Percentiles rank a stretch among this genome's conserved stretches.
Evolutionary conservation across 35 echinoderm and acorn worm genomes (phyloP).

Genomic region (Holothuria glaberrima): DNA sequence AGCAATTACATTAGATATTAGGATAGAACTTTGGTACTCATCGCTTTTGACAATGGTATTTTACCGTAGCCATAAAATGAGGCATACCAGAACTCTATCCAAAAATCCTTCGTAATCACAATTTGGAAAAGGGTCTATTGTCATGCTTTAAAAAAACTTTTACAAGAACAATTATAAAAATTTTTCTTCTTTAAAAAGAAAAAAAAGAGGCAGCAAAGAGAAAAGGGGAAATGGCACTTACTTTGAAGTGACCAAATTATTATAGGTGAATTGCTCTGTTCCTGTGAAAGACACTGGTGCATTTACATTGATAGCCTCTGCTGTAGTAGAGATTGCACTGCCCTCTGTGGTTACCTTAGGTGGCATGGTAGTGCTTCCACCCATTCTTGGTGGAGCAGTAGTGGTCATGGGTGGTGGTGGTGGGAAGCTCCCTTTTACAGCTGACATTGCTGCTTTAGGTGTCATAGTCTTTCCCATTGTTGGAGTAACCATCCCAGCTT

Average conservation of each 20-base stretch:
- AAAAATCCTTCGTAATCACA: too few species aligned
- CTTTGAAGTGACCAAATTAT: conserved; percentile 67
- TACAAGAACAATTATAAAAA: too few species aligned
- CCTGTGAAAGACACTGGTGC: conserved; percentile 80
- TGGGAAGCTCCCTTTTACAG: not conserved
- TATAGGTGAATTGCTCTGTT: conserved; percentile 54
- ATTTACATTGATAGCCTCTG: conserved; percentile 37
- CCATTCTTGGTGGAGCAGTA: not conserved
- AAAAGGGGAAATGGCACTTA: conserved; percentile 41
- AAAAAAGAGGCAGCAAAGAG: not conserved
- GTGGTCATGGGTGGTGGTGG: conserved; percentile 47
- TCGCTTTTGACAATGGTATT: too few species aligned
- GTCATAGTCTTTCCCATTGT: not conserved
- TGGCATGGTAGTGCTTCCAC: not conserved
- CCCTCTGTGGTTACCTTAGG: not conserved
- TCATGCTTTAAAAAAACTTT: too few species aligned
- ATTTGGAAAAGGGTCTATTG: too few species aligned
- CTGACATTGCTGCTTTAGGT: not conserved
- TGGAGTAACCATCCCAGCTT: too few species aligned
- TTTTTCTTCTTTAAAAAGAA: too few species aligned
- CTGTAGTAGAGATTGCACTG: not conserved
- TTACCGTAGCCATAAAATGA: too few species aligned
- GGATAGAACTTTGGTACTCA: too few species aligned
- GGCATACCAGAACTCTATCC: too few species aligned
- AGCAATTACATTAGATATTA: too few species aligned